Conservation (phyloP, 1,140 invertebrate species). For the Drosophila leontia region DNA sequence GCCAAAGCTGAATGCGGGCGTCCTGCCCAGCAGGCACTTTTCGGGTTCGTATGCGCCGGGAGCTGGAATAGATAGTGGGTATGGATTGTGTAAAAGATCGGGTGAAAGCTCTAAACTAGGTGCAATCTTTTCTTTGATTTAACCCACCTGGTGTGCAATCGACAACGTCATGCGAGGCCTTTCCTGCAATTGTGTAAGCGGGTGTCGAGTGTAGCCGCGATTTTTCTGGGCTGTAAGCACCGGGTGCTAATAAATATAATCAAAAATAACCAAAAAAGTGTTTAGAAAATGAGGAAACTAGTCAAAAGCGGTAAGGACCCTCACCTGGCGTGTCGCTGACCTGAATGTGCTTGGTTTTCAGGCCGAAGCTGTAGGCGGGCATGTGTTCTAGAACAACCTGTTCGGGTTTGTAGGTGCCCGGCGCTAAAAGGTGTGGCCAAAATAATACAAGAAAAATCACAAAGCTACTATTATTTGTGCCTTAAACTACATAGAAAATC, state of each 20-base stretch:
- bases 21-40: slow-evolving; percentile 87
- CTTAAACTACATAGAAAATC: not conserved
- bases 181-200: slow-evolving; percentile 87
- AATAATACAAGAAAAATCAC: slow-evolving; percentile 82
- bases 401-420: slow-evolving; percentile 88
- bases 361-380: slow-evolving; percentile 88
- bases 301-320: not conserved
- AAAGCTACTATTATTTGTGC: not conserved
- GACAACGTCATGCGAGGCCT: slow-evolving; percentile 88
- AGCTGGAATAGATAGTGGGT: slow-evolving; percentile 85
- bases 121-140: too few relatives aligned
- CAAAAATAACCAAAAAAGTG: not conserved
- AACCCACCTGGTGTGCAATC: slow-evolving; percentile 86
- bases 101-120: not conserved
- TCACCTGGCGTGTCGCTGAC: slow-evolving; percentile 80
- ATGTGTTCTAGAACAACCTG: slow-evolving; percentile 87
- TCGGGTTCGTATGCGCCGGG: slow-evolving; percentile 92
- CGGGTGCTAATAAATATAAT: slow-evolving; percentile 82
- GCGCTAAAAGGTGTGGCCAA: slow-evolving; percentile 71
- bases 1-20: slow-evolving; percentile 87
- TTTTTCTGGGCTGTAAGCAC: slow-evolving; percentile 86
- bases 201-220: slow-evolving; percentile 84
- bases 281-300: not conserved
- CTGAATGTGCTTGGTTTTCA: slow-evolving; percentile 86
- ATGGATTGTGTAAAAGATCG: not conserved